Percentiles rank a stretch among this genome's conserved stretches.
These are phyloP conservation scores for Pantherophis guttatus DNA, from an alignment of 2,113 vertebrate genomes.

Conservation along the genomic window DNA sequence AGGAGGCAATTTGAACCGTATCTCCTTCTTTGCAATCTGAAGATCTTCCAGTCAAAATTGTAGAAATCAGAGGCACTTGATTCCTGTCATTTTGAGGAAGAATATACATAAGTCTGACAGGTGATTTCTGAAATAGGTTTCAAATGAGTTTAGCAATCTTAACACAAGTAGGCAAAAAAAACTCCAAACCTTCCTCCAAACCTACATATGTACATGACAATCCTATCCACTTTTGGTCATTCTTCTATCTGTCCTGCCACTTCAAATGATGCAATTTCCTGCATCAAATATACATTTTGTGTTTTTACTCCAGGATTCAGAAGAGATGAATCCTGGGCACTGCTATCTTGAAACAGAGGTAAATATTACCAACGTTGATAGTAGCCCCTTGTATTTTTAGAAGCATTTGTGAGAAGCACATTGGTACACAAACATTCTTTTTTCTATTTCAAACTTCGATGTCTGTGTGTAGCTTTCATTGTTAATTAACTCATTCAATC, in stretches of 20 bases:
- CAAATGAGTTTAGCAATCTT: too few species aligned
- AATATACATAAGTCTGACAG: background rate
- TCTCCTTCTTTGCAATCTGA: background rate
- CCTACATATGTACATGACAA: too few species aligned
- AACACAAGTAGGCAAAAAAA: too few species aligned
- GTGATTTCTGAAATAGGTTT: background rate
- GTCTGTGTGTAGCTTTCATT: constrained; percentile 47
- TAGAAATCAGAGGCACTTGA: background rate
- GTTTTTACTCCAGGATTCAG: background rate
- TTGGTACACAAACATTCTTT: constrained; percentile 23
- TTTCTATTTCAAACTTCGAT: constrained; percentile 30
- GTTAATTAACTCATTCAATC: constrained; percentile 64
- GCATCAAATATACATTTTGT: background rate
- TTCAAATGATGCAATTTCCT: too few species aligned
- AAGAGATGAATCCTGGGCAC: background rate
- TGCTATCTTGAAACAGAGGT: background rate
- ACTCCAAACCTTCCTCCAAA: too few species aligned
- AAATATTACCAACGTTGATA: background rate
- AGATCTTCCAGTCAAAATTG: background rate
- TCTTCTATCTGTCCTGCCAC: too few species aligned
- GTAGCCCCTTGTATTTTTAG: constrained; percentile 11
- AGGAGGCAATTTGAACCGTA: background rate
- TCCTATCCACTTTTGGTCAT: too few species aligned
- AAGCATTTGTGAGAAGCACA: background rate
- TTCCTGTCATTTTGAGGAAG: too few species aligned